Percentiles rank a stretch among this genome's conserved stretches.
These are phyloP conservation scores for Apodemia duryi DNA, from an alignment of 2,888 invertebrate species.

Conservation along the genomic window DNA sequence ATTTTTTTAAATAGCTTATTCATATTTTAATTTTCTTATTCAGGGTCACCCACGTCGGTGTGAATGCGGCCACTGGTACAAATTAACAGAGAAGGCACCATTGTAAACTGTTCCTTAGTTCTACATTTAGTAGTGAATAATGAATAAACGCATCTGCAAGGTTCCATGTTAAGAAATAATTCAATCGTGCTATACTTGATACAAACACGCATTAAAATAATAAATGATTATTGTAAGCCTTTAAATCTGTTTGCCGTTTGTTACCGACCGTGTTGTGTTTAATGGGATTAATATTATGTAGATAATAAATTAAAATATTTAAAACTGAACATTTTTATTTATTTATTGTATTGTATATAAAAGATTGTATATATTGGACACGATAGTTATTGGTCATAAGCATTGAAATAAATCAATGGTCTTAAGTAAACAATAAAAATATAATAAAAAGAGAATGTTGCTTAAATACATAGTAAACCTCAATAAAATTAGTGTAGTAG, in stretches of 20 bases:
- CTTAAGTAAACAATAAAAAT: too few relatives aligned
- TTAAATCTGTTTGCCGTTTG: slow-evolving; percentile 52
- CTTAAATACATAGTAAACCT: too few relatives aligned
- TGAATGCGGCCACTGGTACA: slow-evolving; percentile 98
- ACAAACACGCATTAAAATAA: slow-evolving; percentile 5
- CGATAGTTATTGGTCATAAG: too few relatives aligned
- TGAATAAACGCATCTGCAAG: slow-evolving; percentile 53
- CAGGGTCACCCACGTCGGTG: slow-evolving; percentile 94
- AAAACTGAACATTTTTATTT: slow-evolving; percentile 20
- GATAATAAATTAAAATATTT: slow-evolving; percentile 34
- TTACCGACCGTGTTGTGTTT: slow-evolving; percentile 36
- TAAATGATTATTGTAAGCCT: slow-evolving; percentile 63
- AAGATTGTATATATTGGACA: too few relatives aligned
- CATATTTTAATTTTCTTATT: slow-evolving; percentile 32
- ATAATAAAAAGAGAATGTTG: too few relatives aligned
- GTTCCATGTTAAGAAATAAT: slow-evolving; percentile 33
- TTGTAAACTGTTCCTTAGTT: slow-evolving; percentile 77
- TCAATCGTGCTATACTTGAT: slow-evolving; percentile 39
- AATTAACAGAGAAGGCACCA: slow-evolving; percentile 88
- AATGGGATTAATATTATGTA: slow-evolving; percentile 37
- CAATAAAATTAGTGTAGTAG: too few relatives aligned
- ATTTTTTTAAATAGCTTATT: background rate
- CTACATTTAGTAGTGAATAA: slow-evolving; percentile 56
- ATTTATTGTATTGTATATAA: too few relatives aligned
- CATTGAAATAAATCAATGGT: too few relatives aligned